Evolutionary conservation across 2,888 invertebrate genomes (phyloP).

Genomic region (Pyrrhia umbra): DNA sequence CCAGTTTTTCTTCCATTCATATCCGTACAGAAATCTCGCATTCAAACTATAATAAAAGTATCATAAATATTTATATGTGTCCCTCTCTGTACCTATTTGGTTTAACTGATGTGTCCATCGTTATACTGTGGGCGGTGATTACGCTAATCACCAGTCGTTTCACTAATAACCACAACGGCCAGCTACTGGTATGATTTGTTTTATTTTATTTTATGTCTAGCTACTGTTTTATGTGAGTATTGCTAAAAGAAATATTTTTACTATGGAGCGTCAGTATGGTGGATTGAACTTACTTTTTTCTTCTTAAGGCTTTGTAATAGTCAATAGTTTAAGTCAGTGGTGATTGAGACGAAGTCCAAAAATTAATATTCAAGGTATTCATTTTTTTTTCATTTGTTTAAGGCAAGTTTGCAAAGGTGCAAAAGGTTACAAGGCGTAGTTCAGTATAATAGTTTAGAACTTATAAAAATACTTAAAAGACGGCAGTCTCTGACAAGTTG

Average conservation of each 20-base stretch:
- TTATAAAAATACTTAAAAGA: too few species aligned
- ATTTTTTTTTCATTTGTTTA: too few species aligned
- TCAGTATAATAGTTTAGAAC: too few species aligned
- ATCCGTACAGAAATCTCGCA: neutral
- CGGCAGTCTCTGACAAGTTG: too few species aligned
- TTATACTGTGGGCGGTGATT: conserved; percentile 49
- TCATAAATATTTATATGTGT: conserved; percentile 10
- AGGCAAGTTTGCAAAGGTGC: too few species aligned
- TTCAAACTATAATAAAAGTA: neutral
- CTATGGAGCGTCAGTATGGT: too few species aligned
- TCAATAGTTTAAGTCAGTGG: too few species aligned
- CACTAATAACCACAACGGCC: conserved; percentile 51
- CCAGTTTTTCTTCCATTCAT: neutral
- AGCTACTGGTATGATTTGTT: conserved; percentile 28
- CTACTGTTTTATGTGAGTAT: neutral
- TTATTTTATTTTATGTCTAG: conserved; percentile 42
- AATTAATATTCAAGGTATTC: too few species aligned
- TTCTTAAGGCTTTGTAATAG: too few species aligned
- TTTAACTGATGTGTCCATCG: conserved; percentile 45
- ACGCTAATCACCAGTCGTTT: conserved; percentile 54
- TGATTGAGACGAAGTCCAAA: too few species aligned
- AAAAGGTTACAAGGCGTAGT: too few species aligned
- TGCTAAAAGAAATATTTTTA: conserved; percentile 1
- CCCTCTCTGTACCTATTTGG: conserved; percentile 20
- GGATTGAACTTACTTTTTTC: too few species aligned